phyloP scores from a whole-genome alignment of 2,888 invertebrate species.

The Deilephila elpenor region DNA sequence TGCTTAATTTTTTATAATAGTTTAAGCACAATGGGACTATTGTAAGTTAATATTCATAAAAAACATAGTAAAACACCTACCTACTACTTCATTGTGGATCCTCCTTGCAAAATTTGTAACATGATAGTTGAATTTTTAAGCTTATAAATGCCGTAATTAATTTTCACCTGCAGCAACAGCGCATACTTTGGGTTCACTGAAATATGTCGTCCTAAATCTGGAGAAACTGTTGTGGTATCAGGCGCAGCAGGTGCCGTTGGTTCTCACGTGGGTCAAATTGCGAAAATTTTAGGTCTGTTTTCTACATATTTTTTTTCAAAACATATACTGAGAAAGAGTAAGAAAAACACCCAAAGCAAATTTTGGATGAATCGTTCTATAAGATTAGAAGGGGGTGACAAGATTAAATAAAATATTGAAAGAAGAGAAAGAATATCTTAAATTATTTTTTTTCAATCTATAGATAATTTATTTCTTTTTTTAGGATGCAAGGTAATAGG shows the following conservation, averaged over 20 bases:
- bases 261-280: constrained; percentile 90
- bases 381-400: no score
- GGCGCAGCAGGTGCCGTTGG: constrained; percentile 91
- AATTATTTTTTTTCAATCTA: no score
- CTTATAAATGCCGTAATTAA: not conserved
- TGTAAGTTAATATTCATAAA: no score
- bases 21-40: no score
- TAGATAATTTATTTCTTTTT: constrained; percentile 32
- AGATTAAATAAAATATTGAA: no score
- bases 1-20: no score
- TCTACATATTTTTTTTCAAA: not conserved
- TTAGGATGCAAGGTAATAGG: constrained; percentile 88
- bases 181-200: constrained; percentile 89
- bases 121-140: no score
- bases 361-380: no score
- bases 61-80: no score
- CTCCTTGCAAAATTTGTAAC: no score
- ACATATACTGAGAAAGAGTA: not conserved
- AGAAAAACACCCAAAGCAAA: not conserved
- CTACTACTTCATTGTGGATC: no score
- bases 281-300: constrained; percentile 85
- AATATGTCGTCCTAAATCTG: constrained; percentile 86
- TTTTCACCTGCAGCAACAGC: constrained; percentile 79
- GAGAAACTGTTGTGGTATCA: constrained; percentile 88
- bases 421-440: no score